Percentiles rank a stretch among this genome's conserved stretches.
These are phyloP conservation scores for Amblyjoppa fuscipennis DNA, from an alignment of 2,888 invertebrate species.

Conservation along the genomic window DNA sequence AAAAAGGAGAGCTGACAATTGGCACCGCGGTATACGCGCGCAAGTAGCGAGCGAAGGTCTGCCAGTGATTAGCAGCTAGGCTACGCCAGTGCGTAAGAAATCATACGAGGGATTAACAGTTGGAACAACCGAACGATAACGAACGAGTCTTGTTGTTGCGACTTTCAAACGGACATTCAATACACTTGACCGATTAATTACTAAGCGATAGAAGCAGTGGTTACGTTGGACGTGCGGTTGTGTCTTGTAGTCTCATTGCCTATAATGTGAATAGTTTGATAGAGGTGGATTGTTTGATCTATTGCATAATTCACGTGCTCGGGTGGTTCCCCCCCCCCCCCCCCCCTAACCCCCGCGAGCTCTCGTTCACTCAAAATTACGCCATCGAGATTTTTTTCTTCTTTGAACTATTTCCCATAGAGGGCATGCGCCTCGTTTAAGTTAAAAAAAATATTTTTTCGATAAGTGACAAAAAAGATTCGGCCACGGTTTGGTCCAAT, in stretches of 20 bases:
- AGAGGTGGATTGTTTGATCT: background rate
- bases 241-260: background rate
- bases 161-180: background rate
- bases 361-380: background rate
- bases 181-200: background rate
- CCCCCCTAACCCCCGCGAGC: background rate
- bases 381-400: background rate
- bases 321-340: background rate
- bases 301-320: background rate
- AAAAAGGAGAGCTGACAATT: background rate
- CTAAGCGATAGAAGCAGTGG: background rate
- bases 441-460: background rate
- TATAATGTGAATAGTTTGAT: background rate
- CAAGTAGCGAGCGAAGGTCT: background rate
- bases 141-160: background rate
- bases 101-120: background rate
- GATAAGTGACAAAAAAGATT: background rate
- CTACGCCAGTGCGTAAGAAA: background rate
- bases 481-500: too few species aligned
- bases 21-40: background rate
- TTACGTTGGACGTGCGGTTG: background rate
- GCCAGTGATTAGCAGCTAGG: background rate
- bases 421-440: background rate
- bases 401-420: background rate
- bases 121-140: background rate